A percentile compares a stretch with the other conserved stretches of the same genome.
These are phyloP conservation scores for Rhagoletis pomonella DNA, from an alignment of 1,140 invertebrate species.

Conservation along the genomic window DNA sequence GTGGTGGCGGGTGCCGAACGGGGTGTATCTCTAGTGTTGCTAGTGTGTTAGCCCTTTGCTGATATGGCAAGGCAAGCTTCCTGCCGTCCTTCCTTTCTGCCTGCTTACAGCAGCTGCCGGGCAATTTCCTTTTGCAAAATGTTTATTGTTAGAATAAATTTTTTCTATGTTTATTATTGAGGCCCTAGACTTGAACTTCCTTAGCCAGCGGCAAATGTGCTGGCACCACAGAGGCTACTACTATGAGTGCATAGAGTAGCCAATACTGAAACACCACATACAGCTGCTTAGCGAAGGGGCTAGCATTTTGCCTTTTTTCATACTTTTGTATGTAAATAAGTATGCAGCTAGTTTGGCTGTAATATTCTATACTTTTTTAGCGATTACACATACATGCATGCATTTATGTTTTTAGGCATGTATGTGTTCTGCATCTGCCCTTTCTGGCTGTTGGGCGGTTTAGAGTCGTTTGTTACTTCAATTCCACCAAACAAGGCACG, in stretches of 20 bases:
- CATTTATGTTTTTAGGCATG: neutral
- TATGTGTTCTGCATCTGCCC: neutral
- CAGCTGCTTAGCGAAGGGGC: conserved; percentile 2
- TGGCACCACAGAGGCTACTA: conserved; percentile 34
- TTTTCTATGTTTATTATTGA: conserved; percentile 16
- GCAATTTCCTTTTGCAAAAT: conserved; percentile 6
- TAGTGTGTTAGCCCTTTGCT: neutral
- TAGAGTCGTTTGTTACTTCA: conserved; percentile 5
- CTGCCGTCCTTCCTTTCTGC: too few species aligned
- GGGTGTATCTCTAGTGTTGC: neutral
- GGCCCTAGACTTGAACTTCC: neutral
- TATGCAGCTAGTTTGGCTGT: neutral
- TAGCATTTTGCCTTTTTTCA: neutral
- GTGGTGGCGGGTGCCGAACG: neutral
- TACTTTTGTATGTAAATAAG: conserved; percentile 37
- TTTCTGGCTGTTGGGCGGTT: conserved; percentile 35
- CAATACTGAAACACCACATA: neutral
- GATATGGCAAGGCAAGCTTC: neutral
- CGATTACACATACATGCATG: neutral
- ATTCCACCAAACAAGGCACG: conserved; percentile 22
- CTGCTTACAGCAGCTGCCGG: conserved; percentile 17
- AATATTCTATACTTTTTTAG: neutral
- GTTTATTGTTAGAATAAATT: conserved; percentile 49
- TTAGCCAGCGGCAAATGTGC: conserved; percentile 2
- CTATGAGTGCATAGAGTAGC: neutral